These are phyloP conservation scores for Meta bourneti DNA, from an alignment of 2,888 invertebrate genomes.

Conservation along the genomic window DNA sequence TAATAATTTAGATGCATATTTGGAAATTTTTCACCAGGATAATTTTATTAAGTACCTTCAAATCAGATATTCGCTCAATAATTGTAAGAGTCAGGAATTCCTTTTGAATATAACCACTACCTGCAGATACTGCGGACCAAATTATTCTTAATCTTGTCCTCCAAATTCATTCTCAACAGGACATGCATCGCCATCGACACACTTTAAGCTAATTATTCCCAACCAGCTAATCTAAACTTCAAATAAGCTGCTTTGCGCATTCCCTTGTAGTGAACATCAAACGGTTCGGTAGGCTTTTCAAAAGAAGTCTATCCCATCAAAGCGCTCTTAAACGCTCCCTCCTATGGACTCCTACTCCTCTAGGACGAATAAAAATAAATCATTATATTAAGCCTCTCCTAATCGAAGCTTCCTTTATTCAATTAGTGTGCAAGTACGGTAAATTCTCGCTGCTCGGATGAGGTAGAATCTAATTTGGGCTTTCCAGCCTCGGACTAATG, in stretches of 20 bases:
- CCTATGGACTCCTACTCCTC: too few relatives aligned
- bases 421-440: slow-evolving; percentile 10
- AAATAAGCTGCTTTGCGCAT: neutral
- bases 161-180: neutral
- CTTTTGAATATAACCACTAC: neutral
- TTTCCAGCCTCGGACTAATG: slow-evolving; percentile 7
- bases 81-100: neutral
- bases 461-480: slow-evolving; percentile 32
- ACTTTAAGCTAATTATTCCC: neutral
- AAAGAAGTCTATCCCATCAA: neutral
- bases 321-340: neutral
- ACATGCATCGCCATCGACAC: neutral
- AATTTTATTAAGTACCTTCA: neutral
- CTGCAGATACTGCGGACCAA: neutral
- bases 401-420: slow-evolving; percentile 25
- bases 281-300: neutral
- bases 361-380: slow-evolving; percentile 22
- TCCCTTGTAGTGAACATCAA: neutral
- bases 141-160: neutral
- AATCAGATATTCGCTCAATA: neutral
- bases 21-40: neutral
- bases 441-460: slow-evolving; percentile 7
- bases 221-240: neutral
- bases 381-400: slow-evolving; percentile 25
- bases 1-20: too few relatives aligned